Percentiles rank a stretch among this genome's conserved stretches.
Conservation (phyloP, 37 sponge, comb jelly and placozoan genomes). For the Lycopodina hypogea region DNA sequence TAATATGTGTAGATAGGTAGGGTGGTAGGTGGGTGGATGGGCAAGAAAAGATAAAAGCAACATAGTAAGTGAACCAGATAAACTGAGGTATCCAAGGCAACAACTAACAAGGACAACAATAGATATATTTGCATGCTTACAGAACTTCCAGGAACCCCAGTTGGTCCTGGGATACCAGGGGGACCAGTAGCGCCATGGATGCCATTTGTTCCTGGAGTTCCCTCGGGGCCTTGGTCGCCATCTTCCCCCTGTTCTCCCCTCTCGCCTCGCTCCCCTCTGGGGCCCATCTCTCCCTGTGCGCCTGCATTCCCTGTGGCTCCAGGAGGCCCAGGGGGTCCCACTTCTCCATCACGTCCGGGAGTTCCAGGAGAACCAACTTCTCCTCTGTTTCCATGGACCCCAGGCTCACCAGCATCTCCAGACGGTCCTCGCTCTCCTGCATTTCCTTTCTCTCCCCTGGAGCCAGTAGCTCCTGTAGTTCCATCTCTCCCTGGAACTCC, state of each 20-base stretch:
- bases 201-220: slow-evolving; percentile 43
- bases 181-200: slow-evolving; percentile 33
- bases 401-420: slow-evolving; percentile 58
- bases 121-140: slow-evolving; percentile 10
- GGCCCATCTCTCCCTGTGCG: slow-evolving; percentile 42
- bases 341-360: slow-evolving; percentile 38
- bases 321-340: slow-evolving; percentile 36
- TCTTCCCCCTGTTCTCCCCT: slow-evolving; percentile 29
- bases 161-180: slow-evolving; percentile 32
- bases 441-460: slow-evolving; percentile 51
- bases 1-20: too few species aligned
- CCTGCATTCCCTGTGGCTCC: slow-evolving; percentile 56
- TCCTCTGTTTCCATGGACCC: slow-evolving; percentile 40
- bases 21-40: neutral
- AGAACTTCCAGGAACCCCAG: slow-evolving; percentile 44
- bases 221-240: slow-evolving; percentile 37
- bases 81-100: too few species aligned
- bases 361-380: slow-evolving; percentile 53
- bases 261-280: slow-evolving; percentile 49
- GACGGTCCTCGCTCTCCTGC: slow-evolving; percentile 49
- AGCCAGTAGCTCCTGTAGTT: slow-evolving; percentile 52
- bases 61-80: neutral
- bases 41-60: too few species aligned
- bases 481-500: slow-evolving; percentile 64
- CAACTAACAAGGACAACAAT: neutral